phyloP scores from a whole-genome alignment of 1,140 invertebrate species.

The Aphidius ervi region DNA sequence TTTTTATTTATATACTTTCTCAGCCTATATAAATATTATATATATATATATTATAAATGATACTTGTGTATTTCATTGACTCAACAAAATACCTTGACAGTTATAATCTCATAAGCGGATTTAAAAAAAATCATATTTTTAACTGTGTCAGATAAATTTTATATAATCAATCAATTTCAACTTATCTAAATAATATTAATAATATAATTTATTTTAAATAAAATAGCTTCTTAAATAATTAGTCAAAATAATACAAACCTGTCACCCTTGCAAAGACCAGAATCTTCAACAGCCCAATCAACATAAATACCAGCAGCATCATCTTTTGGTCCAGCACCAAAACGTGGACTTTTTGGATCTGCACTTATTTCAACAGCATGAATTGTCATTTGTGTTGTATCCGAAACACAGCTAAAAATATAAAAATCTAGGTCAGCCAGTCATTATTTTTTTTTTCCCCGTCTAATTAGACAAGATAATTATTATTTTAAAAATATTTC shows the following conservation, averaged over 20 bases:
- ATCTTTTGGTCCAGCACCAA: constrained; percentile 57
- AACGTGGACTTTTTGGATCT: constrained; percentile 63
- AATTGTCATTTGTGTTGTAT: constrained; percentile 52
- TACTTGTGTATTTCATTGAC: background rate
- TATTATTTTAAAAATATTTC: too few relatives aligned
- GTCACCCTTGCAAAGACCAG: constrained; percentile 70
- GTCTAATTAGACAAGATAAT: too few relatives aligned
- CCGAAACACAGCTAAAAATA: constrained; percentile 53
- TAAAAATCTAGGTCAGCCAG: background rate
- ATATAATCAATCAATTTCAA: too few relatives aligned
- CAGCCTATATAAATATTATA: background rate
- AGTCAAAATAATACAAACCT: constrained; percentile 49
- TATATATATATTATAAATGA: too few relatives aligned
- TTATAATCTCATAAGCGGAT: background rate
- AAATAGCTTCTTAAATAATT: too few relatives aligned
- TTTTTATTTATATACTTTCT: background rate
- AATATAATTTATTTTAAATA: too few relatives aligned
- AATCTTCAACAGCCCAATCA: constrained; percentile 73
- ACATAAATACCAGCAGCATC: constrained; percentile 62
- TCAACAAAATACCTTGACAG: background rate
- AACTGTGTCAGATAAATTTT: too few relatives aligned
- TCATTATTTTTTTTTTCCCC: background rate
- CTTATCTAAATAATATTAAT: too few relatives aligned
- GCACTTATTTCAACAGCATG: constrained; percentile 65
- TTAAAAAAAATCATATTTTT: background rate